These are phyloP conservation scores for Drosophila planitibia DNA, from an alignment of 2,888 invertebrate genomes.

Conservation along the genomic window DNA sequence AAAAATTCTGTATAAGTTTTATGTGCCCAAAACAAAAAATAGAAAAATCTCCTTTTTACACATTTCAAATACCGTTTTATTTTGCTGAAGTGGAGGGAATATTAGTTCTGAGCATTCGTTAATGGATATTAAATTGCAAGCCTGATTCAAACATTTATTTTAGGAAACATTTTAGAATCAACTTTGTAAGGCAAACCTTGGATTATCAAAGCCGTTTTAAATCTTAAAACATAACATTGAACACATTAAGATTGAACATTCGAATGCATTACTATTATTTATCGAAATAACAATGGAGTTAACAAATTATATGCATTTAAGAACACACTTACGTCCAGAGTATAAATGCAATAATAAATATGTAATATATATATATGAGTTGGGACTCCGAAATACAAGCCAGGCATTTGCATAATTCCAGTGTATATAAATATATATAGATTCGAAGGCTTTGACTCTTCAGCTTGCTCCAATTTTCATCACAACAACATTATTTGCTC, in stretches of 20 bases:
- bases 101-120: not conserved
- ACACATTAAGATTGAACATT: not conserved
- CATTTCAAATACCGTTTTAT: not conserved
- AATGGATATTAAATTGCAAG: not conserved
- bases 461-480: not conserved
- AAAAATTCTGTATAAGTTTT: constrained; percentile 21
- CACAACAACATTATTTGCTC: not conserved
- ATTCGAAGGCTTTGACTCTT: not conserved
- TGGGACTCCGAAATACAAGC: not conserved
- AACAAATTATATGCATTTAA: too few relatives aligned
- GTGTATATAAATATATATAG: not conserved
- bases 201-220: not conserved
- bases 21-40: constrained; percentile 6
- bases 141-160: not conserved
- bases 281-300: not conserved
- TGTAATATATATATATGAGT: not conserved
- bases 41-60: not conserved
- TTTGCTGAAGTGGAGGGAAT: not conserved
- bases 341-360: not conserved
- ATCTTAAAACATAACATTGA: not conserved
- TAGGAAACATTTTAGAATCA: not conserved
- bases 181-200: not conserved
- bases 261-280: not conserved
- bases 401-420: not conserved
- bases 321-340: not conserved